Evolutionary conservation across 2,888 invertebrate genomes (phyloP), one percentile per base, ranked within the genome.

Genomic region (Odontocolon sp.): DNA sequence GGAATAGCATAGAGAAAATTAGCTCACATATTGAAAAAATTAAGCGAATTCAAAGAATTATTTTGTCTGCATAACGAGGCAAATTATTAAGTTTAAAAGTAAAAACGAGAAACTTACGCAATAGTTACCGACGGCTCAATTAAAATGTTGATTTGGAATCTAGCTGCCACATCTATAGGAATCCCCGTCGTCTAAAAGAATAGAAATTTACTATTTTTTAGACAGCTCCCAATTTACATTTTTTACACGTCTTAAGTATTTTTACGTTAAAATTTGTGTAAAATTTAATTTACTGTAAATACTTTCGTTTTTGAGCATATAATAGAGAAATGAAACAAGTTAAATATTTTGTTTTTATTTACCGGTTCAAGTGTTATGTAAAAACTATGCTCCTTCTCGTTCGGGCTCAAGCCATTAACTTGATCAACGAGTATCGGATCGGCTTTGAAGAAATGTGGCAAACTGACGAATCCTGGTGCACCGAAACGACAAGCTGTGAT

Each of bases 401-500:
- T 92, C 0, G 97, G 96, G 0, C 90, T 82, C 86, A 97, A 84
- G 0, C 97, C 97, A 0, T 92, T 92, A 0, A 97, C 93, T 50
- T 91, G 91, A 9, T 94, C 91, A 8, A 91, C 80, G 77, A 95
- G 94, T 76, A 90, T 91, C 0, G 94, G 93, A 91, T 96, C 97
- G 0, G 93, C 97, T 82, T 94, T 92, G 85, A 94, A 92, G 90
- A 96, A 97, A 91, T 97, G 97, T 0, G 98, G 98, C 81, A 96
- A 93, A 0, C 97, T 96, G 80, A 96, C 93, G 87, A 96, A 96
- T 0, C 95, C 94, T 0, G 98, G 97, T 0, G 96, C 95, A 3
- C 95, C 96, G 85, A 92, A 95, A 63, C 96, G 93, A 82, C 96
- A 96, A 0, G 94, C 91, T 0, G 95, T 95, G n/a, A 96, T 93